Percentiles rank a stretch among this genome's conserved stretches.
phyloP scores from a whole-genome alignment of 2,888 invertebrate species.

The Seira musarum region DNA sequence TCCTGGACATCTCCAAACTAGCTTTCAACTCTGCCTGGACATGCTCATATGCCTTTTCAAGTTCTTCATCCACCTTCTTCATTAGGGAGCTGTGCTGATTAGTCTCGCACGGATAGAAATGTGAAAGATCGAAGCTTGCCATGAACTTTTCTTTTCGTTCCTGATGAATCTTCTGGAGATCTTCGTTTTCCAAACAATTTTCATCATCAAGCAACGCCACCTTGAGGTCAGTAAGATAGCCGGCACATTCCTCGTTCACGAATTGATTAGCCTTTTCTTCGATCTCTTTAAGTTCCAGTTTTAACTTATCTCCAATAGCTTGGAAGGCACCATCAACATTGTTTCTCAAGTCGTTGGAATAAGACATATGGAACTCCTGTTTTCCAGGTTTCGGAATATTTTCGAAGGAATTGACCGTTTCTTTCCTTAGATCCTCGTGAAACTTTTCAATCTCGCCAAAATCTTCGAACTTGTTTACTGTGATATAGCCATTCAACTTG shows the following conservation, averaged over 20 bases:
- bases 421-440: neutral
- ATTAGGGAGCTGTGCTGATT: neutral
- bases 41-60: neutral
- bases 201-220: too few relatives aligned
- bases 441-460: neutral
- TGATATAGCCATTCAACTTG: neutral
- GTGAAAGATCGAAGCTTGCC: neutral
- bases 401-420: neutral
- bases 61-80: constrained; percentile 4
- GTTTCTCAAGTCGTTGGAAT: neutral
- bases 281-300: neutral
- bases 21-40: constrained; percentile 13
- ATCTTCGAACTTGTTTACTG: constrained; percentile 1
- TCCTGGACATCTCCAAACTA: constrained; percentile 2
- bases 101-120: constrained; percentile 12
- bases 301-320: neutral
- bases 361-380: constrained; percentile 18
- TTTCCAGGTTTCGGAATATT: constrained; percentile 24
- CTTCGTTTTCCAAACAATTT: too few relatives aligned
- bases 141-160: neutral
- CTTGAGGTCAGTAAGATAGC: too few relatives aligned
- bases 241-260: too few relatives aligned
- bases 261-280: neutral
- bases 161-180: neutral
- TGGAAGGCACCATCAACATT: neutral